phyloP scores from a whole-genome alignment of 35 echinoderm and acorn worm species.

The Apostichopus japonicus region DNA sequence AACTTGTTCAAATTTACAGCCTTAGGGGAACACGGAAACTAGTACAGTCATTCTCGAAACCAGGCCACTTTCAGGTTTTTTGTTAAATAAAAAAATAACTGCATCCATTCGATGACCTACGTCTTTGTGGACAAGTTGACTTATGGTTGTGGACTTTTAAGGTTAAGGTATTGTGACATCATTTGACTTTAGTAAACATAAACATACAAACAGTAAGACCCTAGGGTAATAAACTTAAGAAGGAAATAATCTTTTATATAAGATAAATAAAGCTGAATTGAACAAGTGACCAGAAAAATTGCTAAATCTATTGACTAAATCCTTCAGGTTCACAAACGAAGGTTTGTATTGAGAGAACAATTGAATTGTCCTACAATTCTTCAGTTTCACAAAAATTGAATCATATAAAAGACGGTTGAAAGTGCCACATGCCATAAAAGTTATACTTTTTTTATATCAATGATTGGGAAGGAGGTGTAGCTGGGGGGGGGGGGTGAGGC shows the following conservation, averaged over 20 bases:
- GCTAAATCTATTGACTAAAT: neutral
- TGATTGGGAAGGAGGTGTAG: too few species aligned
- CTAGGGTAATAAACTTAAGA: neutral
- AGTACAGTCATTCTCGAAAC: neutral
- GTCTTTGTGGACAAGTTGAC: neutral
- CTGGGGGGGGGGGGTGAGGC: too few species aligned
- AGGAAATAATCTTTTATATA: neutral
- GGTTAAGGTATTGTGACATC: neutral
- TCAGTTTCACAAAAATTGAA: too few species aligned
- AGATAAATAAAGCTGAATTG: neutral
- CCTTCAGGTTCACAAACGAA: too few species aligned
- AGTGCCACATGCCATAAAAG: too few species aligned
- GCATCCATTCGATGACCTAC: neutral
- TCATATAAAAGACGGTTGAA: too few species aligned
- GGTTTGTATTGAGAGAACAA: too few species aligned
- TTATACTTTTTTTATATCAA: too few species aligned
- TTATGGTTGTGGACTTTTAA: neutral
- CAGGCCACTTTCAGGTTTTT: neutral
- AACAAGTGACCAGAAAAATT: neutral
- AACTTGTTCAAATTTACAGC: neutral
- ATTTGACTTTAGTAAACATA: neutral
- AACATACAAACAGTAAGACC: neutral
- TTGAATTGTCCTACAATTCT: too few species aligned
- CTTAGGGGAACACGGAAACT: too few species aligned
- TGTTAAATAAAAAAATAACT: neutral